Base-by-base conservation (phyloP, 2,888 invertebrate genomes). In the Cerastoderma edule region DNA sequence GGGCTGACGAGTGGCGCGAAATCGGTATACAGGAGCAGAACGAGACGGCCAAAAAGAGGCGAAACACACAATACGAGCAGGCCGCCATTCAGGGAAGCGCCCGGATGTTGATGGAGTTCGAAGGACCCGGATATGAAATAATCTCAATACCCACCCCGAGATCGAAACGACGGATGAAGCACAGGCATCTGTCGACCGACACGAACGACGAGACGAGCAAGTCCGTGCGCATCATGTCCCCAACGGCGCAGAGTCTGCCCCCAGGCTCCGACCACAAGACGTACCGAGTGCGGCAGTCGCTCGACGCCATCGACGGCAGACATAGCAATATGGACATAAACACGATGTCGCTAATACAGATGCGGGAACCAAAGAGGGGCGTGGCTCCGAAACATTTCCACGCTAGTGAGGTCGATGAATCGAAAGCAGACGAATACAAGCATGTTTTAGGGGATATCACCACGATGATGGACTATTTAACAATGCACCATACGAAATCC, bases 1-100 rank as follows among this genome's bases (percentile, higher is more conserved):
- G 78, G 54, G 88, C 86, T 8, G 79, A 87, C 27, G 88, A 89
- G 64, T 90, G 89, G 89, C 80, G 87, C 6, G 83, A 87, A 60
- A 85, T 89, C 28, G 90, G 89, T 0, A 82, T 78, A 57, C 83
- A 81, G 57, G 88, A 88, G 66, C 72, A 89, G 30, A 82, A 88
- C 39, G 78, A 78, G 30, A 79, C 84, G 28, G 69, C 76, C 5
- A 67, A 67, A 54, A 71, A 78, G 53, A 50, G 68, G 24, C 56
- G 82, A 10, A 66, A 65, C 22, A 76, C 66, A 8, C 80, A 84
- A 44, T 83, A 82, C 46, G 81, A 83, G 33, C 78, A 78, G 19
- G 85, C 85, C 3, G 85, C 85, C n/a, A 85, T 85, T 56, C 68
- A 72, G 13, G 85, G 85, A 27, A 81, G 83, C 30, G 83, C 83